phyloP scores from a whole-genome alignment of 2,113 vertebrate species.

The Cervus canadensis region DNA sequence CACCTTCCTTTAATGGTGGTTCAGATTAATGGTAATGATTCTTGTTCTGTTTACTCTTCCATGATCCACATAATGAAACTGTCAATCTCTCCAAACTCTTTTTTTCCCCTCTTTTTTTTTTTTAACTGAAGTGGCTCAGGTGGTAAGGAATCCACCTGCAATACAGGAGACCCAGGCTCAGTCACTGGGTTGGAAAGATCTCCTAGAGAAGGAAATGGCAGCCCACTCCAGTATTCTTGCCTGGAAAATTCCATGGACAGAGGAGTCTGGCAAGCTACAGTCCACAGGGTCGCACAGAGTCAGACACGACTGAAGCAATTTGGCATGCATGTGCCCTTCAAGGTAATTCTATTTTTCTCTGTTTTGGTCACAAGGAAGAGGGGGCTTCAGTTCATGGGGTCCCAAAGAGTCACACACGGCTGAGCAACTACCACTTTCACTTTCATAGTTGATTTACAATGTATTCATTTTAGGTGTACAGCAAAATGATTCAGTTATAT shows the following conservation, averaged over 20 bases:
- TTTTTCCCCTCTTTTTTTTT: not conserved
- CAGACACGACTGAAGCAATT: not conserved
- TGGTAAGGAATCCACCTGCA: not conserved
- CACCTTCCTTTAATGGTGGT: not conserved
- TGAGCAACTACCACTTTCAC: not conserved
- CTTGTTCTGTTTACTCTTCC: not conserved
- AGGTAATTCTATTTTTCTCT: not conserved
- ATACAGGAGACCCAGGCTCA: not conserved
- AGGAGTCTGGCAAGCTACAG: not conserved
- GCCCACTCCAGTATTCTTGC: not conserved
- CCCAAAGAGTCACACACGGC: fast-evolving
- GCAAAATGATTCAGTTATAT: not conserved
- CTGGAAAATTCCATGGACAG: not conserved
- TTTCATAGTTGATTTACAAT: not conserved
- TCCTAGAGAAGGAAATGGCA: not conserved
- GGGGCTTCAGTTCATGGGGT: not conserved
- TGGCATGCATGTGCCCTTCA: not conserved
- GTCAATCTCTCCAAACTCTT: not conserved
- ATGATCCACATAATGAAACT: not conserved
- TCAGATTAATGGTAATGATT: not conserved
- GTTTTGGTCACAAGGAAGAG: not conserved
- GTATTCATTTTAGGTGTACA: not conserved
- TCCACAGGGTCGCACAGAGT: not conserved
- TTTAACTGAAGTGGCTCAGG: not conserved
- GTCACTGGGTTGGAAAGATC: not conserved